phyloP scores from a whole-genome alignment of 1,140 invertebrate genomes.

The Drosophila triauraria region DNA sequence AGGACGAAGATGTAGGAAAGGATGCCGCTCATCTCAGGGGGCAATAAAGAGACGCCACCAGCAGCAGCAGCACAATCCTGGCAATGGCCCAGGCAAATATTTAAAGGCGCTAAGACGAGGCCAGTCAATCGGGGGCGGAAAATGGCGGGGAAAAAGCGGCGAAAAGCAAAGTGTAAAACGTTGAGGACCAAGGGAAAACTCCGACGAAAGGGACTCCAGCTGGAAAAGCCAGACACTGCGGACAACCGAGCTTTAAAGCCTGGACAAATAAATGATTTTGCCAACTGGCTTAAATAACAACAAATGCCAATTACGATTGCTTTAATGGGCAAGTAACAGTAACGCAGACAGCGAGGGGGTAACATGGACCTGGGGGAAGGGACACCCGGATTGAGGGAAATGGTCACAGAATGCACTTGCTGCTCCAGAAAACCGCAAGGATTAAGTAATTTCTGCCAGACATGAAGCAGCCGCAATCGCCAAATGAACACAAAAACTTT shows the following conservation, averaged over 20 bases:
- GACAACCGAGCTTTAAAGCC: constrained; percentile 50
- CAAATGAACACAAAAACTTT: constrained; percentile 84
- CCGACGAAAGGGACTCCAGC: not conserved
- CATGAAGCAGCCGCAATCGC: constrained; percentile 82
- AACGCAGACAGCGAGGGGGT: not conserved
- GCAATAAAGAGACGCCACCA: constrained; percentile 63
- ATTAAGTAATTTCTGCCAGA: constrained; percentile 83
- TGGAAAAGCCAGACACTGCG: constrained; percentile 45
- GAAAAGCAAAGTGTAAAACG: not conserved
- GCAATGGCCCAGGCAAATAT: constrained; percentile 66
- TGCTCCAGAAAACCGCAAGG: constrained; percentile 77
- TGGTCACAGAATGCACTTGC: constrained; percentile 56
- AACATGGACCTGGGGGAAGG: not conserved
- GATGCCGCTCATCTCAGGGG: constrained; percentile 53
- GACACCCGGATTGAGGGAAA: constrained; percentile 5
- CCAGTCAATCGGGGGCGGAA: constrained; percentile 20
- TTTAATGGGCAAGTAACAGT: constrained; percentile 56
- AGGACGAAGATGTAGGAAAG: constrained; percentile 17
- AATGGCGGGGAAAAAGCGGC: not conserved
- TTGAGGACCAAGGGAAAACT: not conserved
- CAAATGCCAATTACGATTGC: constrained; percentile 81
- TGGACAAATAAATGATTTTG: constrained; percentile 62
- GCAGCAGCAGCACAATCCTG: constrained; percentile 28
- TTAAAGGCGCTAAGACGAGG: constrained; percentile 66
- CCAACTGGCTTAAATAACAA: constrained; percentile 67